These are phyloP conservation scores for Sebastes glaucus DNA, from an alignment of 2,797 vertebrate genomes.

Conservation along the genomic window DNA sequence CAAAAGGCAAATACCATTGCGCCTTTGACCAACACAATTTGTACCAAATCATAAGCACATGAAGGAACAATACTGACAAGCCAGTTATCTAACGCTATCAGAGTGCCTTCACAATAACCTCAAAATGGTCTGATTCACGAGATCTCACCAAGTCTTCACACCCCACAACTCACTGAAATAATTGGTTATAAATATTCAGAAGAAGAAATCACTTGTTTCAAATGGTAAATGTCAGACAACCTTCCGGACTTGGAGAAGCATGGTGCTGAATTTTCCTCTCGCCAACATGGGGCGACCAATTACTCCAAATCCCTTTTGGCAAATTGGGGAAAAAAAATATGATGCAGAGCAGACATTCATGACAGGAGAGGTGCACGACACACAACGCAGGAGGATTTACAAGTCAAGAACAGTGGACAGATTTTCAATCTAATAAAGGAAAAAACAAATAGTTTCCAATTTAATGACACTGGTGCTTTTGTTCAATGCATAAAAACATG, in stretches of 20 bases:
- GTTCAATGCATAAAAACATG: background rate
- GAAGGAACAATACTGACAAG: background rate
- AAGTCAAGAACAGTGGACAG: background rate
- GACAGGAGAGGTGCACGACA: background rate
- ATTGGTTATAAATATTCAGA: slow-evolving; percentile 58
- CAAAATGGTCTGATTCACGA: background rate
- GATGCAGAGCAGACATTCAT: slow-evolving; percentile 3
- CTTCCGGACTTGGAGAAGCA: background rate
- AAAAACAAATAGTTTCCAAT: background rate
- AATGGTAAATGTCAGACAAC: slow-evolving; percentile 14
- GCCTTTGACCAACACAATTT: background rate
- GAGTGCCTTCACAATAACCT: background rate
- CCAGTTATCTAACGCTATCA: background rate
- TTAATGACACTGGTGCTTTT: background rate
- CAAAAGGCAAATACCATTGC: background rate
- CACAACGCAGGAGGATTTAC: background rate
- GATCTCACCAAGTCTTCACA: background rate
- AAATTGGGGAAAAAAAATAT: slow-evolving; percentile 6
- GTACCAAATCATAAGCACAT: background rate
- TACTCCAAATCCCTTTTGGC: slow-evolving; percentile 9
- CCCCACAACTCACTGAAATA: slow-evolving; percentile 6
- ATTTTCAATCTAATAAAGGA: background rate
- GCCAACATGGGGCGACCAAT: slow-evolving; percentile 23
- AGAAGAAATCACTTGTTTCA: slow-evolving; percentile 1
- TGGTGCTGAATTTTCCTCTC: background rate